A percentile compares a stretch with the other conserved stretches of the same genome.
phyloP scores from a whole-genome alignment of 1,140 invertebrate species.

The Tetragonula clypearis region DNA sequence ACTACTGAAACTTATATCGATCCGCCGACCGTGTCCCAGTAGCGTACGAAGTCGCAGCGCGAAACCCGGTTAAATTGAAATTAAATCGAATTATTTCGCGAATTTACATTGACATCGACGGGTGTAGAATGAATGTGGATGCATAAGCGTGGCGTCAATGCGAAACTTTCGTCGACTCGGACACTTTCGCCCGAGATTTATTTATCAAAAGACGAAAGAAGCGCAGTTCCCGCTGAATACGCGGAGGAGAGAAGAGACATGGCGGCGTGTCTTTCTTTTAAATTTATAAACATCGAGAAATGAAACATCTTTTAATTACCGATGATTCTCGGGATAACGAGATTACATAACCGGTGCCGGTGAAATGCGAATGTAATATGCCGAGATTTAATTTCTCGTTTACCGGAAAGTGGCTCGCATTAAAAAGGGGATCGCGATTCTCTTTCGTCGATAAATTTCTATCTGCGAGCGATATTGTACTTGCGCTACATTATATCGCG shows the following conservation, averaged over 20 bases:
- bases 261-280: not conserved
- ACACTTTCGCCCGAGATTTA: not conserved
- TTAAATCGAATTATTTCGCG: not conserved
- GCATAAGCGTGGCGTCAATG: not conserved
- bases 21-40: conserved; percentile 40
- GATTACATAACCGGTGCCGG: not conserved
- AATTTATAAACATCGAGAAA: not conserved
- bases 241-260: too few relatives aligned
- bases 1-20: conserved; percentile 50
- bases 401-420: too few relatives aligned
- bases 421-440: not conserved
- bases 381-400: not conserved
- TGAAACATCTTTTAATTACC: not conserved
- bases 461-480: not conserved
- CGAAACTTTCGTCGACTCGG: not conserved
- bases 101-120: too few relatives aligned
- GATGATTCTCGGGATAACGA: not conserved
- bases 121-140: too few relatives aligned
- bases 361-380: not conserved
- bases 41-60: conserved; percentile 10
- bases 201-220: too few relatives aligned
- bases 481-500: too few relatives aligned
- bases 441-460: not conserved
- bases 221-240: not conserved
- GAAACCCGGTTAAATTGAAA: not conserved